These are phyloP conservation scores for Pocillopora meandrina DNA, from an alignment of 92 coral and sea anemone species.

Conservation along the genomic window DNA sequence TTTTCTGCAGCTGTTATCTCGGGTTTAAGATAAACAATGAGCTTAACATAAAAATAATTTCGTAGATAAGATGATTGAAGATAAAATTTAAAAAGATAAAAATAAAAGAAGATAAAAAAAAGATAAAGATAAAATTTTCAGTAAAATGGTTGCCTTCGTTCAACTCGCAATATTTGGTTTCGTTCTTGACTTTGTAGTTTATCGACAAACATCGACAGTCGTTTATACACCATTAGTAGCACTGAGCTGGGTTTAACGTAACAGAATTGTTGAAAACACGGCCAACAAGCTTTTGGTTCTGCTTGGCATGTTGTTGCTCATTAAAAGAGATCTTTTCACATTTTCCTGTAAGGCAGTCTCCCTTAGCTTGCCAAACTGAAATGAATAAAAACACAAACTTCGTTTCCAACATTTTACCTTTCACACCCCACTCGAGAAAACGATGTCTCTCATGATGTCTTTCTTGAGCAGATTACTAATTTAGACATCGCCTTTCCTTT, in stretches of 20 bases:
- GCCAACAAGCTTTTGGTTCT: neutral
- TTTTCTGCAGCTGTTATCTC: too few species aligned
- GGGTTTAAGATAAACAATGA: too few species aligned
- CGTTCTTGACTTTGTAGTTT: conserved; percentile 1
- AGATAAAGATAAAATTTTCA: neutral
- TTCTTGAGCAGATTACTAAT: neutral
- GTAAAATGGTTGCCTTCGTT: neutral
- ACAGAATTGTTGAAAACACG: conserved; percentile 2
- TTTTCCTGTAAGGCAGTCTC: neutral
- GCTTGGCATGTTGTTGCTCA: neutral
- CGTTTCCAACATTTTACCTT: neutral
- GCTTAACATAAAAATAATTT: too few species aligned
- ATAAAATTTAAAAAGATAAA: too few species aligned
- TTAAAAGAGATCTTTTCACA: neutral
- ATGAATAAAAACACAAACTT: neutral
- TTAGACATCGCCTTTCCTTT: too few species aligned
- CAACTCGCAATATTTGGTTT: conserved; percentile 1
- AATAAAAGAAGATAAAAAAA: too few species aligned
- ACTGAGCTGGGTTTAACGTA: conserved; percentile 3
- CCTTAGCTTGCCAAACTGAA: neutral
- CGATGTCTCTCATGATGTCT: neutral
- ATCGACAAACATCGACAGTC: conserved; percentile 6
- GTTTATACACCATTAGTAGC: neutral
- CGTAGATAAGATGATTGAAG: too few species aligned
- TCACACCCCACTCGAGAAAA: neutral